Conservation (phyloP, 2,888 invertebrate species). For the Tenthredo scrophulariae region DNA sequence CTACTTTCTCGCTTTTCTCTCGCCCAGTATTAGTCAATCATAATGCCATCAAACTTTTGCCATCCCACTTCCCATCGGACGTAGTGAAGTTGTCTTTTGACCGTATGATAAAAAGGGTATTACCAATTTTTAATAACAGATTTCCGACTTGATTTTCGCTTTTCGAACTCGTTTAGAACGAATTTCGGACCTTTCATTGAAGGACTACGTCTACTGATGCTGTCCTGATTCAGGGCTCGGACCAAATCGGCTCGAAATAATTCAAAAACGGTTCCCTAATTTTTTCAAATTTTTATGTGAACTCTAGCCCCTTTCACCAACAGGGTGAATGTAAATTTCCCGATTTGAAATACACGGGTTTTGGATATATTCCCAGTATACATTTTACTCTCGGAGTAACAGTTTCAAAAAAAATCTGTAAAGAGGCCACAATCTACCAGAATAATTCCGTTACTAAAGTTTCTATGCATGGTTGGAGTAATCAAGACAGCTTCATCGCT, state of each 20-base stretch:
- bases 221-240: too few relatives aligned
- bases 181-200: not conserved
- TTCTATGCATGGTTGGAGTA: not conserved
- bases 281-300: too few relatives aligned
- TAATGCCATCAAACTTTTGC: slow-evolving; percentile 46
- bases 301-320: too few relatives aligned
- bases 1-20: not conserved
- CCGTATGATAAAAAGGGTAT: not conserved
- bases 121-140: not conserved
- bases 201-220: not conserved
- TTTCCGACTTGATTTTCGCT: not conserved
- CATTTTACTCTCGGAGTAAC: too few relatives aligned
- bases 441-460: not conserved
- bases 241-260: too few relatives aligned
- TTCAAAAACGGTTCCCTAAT: too few relatives aligned
- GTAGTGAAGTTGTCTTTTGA: slow-evolving; percentile 1
- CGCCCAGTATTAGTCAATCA: slow-evolving; percentile 27
- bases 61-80: not conserved
- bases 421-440: not conserved
- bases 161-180: not conserved
- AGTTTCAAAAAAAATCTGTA: too few relatives aligned
- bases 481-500: not conserved
- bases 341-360: too few relatives aligned
- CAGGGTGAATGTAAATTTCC: too few relatives aligned
- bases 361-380: too few relatives aligned